Base-by-base conservation (phyloP, 2,113 vertebrate genomes). In the Cygnus atratus region DNA sequence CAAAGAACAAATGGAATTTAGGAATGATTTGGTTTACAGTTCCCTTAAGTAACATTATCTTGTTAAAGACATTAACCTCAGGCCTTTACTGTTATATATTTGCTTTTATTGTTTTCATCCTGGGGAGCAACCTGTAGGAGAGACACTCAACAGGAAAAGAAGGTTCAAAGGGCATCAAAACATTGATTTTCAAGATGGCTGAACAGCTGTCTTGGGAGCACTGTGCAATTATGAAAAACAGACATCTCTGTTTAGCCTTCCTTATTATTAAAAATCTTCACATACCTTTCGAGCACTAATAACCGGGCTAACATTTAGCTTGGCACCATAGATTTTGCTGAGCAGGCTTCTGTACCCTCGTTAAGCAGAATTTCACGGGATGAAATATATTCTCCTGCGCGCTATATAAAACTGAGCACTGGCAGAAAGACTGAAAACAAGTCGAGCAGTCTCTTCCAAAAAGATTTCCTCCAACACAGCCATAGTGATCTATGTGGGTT, bases 121-220 rank as follows among this genome's bases (percentile, higher is more conserved):
- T 95, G 96, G 95, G 88, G 97, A 98, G 97, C 97, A 96, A 98
- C 97, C 97, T 97, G 95, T 95, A 97, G 97, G 97, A 97, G 96
- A 97, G 96, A 95, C 95, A 94, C 96, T 97, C 96, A 95, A 95
- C 96, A 96, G 97, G 90, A 95, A 97, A 92, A 93, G 92, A 87
- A 96, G 92, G 98, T 97, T 98, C 97, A 97, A 39, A 98, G 98
- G 98, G 98, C 98, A 97, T 97, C 96, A 98, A 98, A 98, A 98
- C 98, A 98, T 96, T 98, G 98, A 98, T 97, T 98, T 98, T 98
- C 97, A 98, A 98, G 98, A 98, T 98, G 98, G 98, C 97, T 96
- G 97, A 96, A 83, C 65, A 90, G 97, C 97, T 95, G 96, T 96
- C 97, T 97, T 95, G 97, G 98, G 98, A 98, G 72, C 94, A 17